These are phyloP conservation scores for Speoplatyrhinus poulsoni DNA, from an alignment of 2,113 vertebrate species.

Conservation along the genomic window DNA sequence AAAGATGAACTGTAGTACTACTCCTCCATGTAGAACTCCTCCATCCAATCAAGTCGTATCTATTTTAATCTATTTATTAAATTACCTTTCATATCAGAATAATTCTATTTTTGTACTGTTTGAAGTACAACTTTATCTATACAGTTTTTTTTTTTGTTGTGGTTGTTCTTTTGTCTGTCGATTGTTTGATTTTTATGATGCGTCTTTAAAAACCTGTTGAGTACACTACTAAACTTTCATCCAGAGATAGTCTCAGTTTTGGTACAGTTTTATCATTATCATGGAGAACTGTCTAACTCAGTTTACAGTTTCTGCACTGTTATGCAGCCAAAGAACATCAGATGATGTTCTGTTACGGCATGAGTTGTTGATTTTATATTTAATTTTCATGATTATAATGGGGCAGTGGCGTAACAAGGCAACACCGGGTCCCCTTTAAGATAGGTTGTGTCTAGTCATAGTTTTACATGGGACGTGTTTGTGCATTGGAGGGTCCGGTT, in stretches of 20 bases:
- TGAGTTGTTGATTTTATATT: no score
- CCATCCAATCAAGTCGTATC: slow-evolving; percentile 32
- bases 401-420: no score
- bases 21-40: background rate
- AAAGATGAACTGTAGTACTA: slow-evolving; percentile 88
- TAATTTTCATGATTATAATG: no score
- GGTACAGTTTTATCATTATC: background rate
- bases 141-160: slow-evolving; percentile 29
- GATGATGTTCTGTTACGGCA: background rate
- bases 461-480: background rate
- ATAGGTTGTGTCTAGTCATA: no score
- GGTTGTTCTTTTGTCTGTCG: background rate
- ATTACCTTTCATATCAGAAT: slow-evolving; percentile 85
- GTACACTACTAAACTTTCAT: slow-evolving; percentile 30
- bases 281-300: background rate
- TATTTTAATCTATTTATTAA: slow-evolving; percentile 88
- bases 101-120: slow-evolving; percentile 94
- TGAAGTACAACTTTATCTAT: slow-evolving; percentile 67
- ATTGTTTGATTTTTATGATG: background rate
- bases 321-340: background rate
- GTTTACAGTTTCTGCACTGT: background rate
- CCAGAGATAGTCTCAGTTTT: background rate
- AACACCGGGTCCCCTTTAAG: no score
- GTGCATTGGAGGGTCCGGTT: background rate
- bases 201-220: slow-evolving; percentile 41